Evolutionary conservation across 2,797 vertebrate genomes (phyloP).

Genomic region (Parauchenoglanis ngamensis): DNA sequence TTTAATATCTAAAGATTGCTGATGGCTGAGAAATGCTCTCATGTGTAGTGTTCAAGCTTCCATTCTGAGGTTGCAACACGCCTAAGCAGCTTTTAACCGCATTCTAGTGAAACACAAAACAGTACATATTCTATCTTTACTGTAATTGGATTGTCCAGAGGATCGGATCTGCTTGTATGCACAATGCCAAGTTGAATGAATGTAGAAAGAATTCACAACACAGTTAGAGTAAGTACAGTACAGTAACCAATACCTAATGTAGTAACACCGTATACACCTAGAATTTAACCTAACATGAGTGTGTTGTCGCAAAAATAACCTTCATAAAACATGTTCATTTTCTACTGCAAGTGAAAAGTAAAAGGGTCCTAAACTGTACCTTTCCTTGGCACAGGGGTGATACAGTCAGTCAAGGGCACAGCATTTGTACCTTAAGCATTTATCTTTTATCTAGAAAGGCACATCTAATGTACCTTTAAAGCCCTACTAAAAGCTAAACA

Average conservation of each 20-base stretch:
- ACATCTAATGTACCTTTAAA: neutral
- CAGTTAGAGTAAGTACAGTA: neutral
- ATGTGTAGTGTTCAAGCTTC: neutral
- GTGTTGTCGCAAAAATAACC: neutral
- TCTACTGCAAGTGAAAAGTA: neutral
- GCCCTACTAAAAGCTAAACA: neutral
- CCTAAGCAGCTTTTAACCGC: neutral
- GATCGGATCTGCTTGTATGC: conserved; percentile 13
- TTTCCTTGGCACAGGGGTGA: neutral
- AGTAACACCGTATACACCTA: neutral
- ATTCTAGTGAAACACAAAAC: neutral
- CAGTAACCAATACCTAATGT: neutral
- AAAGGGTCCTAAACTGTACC: neutral
- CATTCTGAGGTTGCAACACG: conserved; percentile 3
- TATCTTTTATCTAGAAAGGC: neutral
- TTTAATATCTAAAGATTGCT: conserved; percentile 5
- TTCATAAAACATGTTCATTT: neutral
- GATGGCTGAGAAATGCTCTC: neutral
- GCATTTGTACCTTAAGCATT: no score
- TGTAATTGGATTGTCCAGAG: neutral
- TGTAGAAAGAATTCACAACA: conserved; percentile 1
- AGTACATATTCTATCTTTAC: conserved; percentile 31
- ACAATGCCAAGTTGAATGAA: conserved; percentile 19
- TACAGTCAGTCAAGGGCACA: neutral
- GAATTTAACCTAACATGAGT: neutral